Conservation (phyloP, 2,888 invertebrate genomes). For the Drosophila ochracea region DNA sequence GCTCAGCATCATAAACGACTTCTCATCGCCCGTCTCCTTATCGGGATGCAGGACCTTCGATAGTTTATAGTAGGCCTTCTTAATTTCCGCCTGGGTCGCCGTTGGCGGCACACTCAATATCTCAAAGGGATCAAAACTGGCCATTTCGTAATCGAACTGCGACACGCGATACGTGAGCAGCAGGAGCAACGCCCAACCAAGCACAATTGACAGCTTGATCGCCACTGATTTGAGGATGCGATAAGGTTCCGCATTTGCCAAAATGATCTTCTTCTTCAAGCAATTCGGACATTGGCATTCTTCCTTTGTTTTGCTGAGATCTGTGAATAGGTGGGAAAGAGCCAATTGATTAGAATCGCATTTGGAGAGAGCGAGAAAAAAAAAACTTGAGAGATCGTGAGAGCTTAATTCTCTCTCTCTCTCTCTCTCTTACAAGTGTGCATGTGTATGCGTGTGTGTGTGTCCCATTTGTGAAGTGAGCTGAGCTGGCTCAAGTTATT, state of each 20-base stretch:
- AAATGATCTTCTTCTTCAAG: constrained; percentile 91
- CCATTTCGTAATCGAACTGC: constrained; percentile 98
- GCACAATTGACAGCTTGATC: constrained; percentile 91
- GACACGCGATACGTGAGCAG: constrained; percentile 96
- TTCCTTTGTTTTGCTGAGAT: constrained; percentile 91
- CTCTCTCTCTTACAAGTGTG: constrained; percentile 4
- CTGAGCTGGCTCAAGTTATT: constrained; percentile 53
- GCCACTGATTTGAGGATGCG: constrained; percentile 92
- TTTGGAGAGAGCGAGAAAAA: constrained; percentile 9
- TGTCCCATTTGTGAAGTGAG: constrained; percentile 71
- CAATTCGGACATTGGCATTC: constrained; percentile 96
- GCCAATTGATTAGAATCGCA: constrained; percentile 22
- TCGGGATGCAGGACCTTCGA: constrained; percentile 98
- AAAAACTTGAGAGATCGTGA: constrained; percentile 35
- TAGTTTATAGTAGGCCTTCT: constrained; percentile 97
- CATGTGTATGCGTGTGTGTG: constrained; percentile 16
- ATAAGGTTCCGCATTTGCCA: constrained; percentile 95
- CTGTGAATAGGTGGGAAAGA: constrained; percentile 84
- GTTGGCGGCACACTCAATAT: constrained; percentile 96
- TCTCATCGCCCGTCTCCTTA: constrained; percentile 98
- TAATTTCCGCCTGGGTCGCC: constrained; percentile 94
- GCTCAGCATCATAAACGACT: constrained; percentile 98
- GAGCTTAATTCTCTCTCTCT: constrained; percentile 18
- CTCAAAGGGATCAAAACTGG: constrained; percentile 99
- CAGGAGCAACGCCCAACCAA: constrained; percentile 93